These are phyloP conservation scores for Orientallactaga bullata DNA, from an alignment of 2,113 vertebrate genomes.

Conservation along the genomic window DNA sequence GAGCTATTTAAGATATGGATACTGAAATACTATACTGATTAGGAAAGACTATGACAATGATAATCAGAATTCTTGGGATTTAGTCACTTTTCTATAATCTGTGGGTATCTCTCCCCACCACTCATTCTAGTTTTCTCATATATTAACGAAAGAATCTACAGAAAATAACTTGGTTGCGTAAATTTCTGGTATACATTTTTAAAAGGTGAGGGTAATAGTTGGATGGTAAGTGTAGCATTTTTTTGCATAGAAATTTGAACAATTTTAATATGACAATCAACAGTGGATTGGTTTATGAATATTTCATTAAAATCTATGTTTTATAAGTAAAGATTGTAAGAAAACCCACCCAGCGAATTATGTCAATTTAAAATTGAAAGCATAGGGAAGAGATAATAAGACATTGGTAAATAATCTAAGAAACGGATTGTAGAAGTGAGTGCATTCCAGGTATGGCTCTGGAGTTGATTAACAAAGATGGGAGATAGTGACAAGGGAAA, in stretches of 20 bases:
- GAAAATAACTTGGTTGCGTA: background rate
- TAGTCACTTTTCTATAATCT: background rate
- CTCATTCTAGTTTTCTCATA: background rate
- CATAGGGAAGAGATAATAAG: background rate
- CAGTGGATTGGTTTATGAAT: background rate
- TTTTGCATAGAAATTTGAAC: background rate
- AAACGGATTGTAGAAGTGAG: background rate
- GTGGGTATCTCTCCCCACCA: background rate
- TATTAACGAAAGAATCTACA: background rate
- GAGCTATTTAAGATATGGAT: background rate
- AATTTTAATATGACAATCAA: background rate
- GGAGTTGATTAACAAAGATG: background rate
- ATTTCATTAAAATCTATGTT: background rate
- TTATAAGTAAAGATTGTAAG: background rate
- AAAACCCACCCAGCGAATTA: background rate
- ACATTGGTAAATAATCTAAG: background rate
- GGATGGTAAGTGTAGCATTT: background rate
- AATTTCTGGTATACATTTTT: background rate
- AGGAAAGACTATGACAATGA: background rate
- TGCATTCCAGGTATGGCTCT: background rate
- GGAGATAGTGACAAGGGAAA: background rate
- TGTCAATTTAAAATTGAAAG: conserved; percentile 39
- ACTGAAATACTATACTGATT: background rate
- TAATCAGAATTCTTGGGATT: background rate
- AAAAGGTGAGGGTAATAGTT: background rate